Percentiles rank a stretch among this genome's conserved stretches.
Conservation (phyloP, 1,140 invertebrate genomes). For the Proctacanthus coquilletti region DNA sequence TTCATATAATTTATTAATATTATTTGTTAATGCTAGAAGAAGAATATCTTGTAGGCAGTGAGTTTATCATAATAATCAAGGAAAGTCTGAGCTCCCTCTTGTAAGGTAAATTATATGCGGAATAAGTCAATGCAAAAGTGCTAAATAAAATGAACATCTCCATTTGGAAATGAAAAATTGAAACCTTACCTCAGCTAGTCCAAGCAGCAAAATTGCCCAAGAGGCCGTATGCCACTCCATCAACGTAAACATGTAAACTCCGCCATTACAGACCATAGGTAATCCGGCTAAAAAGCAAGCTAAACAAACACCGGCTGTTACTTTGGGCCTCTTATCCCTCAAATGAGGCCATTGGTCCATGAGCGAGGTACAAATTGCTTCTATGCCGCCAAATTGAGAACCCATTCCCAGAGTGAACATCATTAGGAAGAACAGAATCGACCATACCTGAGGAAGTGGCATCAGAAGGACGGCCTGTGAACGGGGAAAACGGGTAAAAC, state of each 20-base stretch:
- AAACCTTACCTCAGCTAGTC: constrained; percentile 42
- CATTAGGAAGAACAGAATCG: constrained; percentile 73
- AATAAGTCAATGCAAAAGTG: too few relatives aligned
- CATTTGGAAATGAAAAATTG: background rate
- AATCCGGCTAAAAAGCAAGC: constrained; percentile 46
- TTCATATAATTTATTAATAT: too few relatives aligned
- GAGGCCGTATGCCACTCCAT: constrained; percentile 71
- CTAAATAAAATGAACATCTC: too few relatives aligned
- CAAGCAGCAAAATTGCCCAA: constrained; percentile 67
- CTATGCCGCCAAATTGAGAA: constrained; percentile 64
- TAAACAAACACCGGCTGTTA: constrained; percentile 42
- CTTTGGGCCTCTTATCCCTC: constrained; percentile 40
- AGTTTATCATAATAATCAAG: too few relatives aligned
- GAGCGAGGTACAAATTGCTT: constrained; percentile 60
- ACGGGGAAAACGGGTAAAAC: constrained; percentile 30
- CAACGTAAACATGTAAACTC: constrained; percentile 58
- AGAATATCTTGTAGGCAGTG: too few relatives aligned
- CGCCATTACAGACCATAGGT: constrained; percentile 53
- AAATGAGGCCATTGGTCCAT: constrained; percentile 52
- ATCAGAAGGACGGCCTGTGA: constrained; percentile 60
- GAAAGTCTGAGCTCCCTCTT: too few relatives aligned
- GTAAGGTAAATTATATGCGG: too few relatives aligned
- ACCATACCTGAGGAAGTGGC: constrained; percentile 62
- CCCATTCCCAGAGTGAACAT: constrained; percentile 61
- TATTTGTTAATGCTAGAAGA: too few relatives aligned